These are phyloP conservation scores for Emydoidea blandingii DNA, from an alignment of 2,797 vertebrate species.

Conservation along the genomic window DNA sequence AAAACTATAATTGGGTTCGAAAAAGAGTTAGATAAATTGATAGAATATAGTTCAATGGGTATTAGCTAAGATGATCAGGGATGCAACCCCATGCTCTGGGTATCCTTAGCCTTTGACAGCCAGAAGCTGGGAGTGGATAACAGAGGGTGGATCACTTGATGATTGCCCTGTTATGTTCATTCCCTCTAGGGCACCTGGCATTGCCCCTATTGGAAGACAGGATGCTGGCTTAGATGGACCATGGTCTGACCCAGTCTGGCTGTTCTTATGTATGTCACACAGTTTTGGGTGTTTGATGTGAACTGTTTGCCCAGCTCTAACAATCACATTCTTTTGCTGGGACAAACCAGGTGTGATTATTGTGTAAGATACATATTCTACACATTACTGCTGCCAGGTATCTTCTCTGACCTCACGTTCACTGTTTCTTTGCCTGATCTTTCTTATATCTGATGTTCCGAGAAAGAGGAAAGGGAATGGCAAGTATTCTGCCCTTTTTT, in stretches of 20 bases:
- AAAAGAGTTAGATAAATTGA: neutral
- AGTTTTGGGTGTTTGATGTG: slow-evolving; percentile 24
- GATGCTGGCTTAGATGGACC: neutral
- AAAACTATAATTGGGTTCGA: neutral
- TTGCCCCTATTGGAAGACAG: neutral
- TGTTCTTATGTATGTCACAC: neutral
- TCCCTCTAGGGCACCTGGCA: neutral
- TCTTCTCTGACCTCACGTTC: slow-evolving; percentile 35
- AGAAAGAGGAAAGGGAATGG: slow-evolving; percentile 29
- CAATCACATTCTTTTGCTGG: slow-evolving; percentile 1
- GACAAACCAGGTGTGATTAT: slow-evolving; percentile 25
- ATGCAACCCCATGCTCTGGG: neutral
- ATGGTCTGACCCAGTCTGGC: neutral
- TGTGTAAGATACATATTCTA: slow-evolving; percentile 39
- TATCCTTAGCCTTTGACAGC: neutral
- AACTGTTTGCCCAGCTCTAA: slow-evolving; percentile 57
- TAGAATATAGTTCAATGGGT: neutral
- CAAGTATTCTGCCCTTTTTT: neutral
- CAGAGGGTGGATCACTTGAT: neutral
- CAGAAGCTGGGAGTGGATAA: neutral
- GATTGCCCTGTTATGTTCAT: neutral
- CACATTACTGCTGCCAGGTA: slow-evolving; percentile 53
- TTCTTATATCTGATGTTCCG: slow-evolving; percentile 26
- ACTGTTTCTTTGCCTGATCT: slow-evolving; percentile 17
- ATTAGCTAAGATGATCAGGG: neutral